These are phyloP conservation scores for Barypeithes pellucidus DNA, from an alignment of 2,888 invertebrate species.

Conservation along the genomic window DNA sequence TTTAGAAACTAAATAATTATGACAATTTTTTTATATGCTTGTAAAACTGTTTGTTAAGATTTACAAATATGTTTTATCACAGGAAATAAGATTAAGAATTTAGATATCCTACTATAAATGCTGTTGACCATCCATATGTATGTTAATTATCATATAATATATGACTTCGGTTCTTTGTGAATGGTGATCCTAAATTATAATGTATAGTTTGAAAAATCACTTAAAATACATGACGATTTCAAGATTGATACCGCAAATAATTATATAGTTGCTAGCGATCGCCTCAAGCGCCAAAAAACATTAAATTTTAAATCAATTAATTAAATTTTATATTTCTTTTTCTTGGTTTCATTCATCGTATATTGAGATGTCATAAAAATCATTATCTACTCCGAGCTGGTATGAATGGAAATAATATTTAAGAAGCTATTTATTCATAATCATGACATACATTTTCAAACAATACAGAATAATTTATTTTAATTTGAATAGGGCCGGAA, in stretches of 20 bases:
- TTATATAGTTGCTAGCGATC: constrained; percentile 1
- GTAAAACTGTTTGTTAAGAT: neutral
- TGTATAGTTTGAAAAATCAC: neutral
- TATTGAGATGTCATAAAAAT: too few species aligned
- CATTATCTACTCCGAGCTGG: too few species aligned
- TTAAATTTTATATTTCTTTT: neutral
- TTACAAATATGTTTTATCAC: neutral
- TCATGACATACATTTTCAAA: too few species aligned
- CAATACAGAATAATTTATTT: too few species aligned
- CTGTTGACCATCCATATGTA: neutral
- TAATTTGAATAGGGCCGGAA: too few species aligned
- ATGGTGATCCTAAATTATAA: neutral
- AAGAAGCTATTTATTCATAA: too few species aligned
- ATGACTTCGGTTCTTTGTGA: neutral
- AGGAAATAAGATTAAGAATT: constrained; percentile 1
- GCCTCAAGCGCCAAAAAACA: neutral
- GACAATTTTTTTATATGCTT: neutral
- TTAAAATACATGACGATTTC: constrained; percentile 1
- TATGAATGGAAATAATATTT: too few species aligned
- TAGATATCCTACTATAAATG: neutral
- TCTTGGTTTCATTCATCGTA: neutral
- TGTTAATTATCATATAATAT: constrained; percentile 5
- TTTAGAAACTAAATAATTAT: neutral
- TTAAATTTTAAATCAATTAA: neutral
- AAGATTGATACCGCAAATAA: neutral